Conservation (phyloP, 2,113 vertebrate species). For the Psilopsiagon aurifrons region DNA sequence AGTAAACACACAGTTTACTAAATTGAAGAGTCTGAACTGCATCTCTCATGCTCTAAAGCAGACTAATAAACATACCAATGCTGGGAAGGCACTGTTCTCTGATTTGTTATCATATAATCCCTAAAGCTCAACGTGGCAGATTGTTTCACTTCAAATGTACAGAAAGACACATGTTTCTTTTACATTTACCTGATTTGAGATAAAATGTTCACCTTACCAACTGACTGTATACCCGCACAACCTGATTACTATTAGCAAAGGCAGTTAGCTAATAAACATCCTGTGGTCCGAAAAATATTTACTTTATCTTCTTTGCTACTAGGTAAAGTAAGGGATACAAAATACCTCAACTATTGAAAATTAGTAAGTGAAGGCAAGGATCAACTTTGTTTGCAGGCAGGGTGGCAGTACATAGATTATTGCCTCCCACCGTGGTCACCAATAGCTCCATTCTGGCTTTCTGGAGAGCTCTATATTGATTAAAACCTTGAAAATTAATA, state of each 20-base stretch:
- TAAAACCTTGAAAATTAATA: not conserved
- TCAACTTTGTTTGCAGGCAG: not conserved
- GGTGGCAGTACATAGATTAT: not conserved
- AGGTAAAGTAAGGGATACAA: not conserved
- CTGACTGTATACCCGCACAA: accelerated
- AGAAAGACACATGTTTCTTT: not conserved
- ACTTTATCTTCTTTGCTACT: not conserved
- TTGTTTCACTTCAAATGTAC: not conserved
- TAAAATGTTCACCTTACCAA: not conserved
- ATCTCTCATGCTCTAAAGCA: not conserved
- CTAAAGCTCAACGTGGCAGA: not conserved
- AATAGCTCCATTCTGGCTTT: not conserved
- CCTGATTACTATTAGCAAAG: not conserved
- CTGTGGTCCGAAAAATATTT: not conserved
- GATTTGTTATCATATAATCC: not conserved
- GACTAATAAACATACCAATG: not conserved
- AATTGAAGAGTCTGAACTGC: not conserved
- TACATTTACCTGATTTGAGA: not conserved
- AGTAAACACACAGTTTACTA: not conserved
- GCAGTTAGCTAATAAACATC: not conserved
- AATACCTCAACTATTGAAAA: not conserved
- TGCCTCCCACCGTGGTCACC: not conserved
- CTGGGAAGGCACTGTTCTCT: not conserved
- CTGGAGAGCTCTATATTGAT: not conserved
- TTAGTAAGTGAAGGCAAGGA: not conserved